Evolutionary conservation across 2,113 vertebrate species (phyloP), one percentile per base, ranked within the genome.

Genomic region (Accipiter cooperii): DNA sequence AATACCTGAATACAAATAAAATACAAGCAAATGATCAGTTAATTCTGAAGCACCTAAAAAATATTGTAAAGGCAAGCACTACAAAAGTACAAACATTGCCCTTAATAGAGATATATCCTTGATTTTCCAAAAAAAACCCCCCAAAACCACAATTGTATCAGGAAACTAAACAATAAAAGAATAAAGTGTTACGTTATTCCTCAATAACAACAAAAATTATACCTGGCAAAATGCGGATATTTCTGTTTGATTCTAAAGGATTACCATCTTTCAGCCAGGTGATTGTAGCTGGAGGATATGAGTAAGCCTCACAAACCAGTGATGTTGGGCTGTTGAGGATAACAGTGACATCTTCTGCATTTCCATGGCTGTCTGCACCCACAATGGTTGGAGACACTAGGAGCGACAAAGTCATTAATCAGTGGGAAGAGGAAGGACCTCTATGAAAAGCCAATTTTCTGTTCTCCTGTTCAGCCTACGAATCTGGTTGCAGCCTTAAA

Each of bases 161-260:
- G 73, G 34, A 85, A 70, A 66, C 14, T 29, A 44, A 66, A 17
- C 34, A 24, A 26, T 29, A 36, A 36, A 60, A 76, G 6, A 47
- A 69, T 38, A 1, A n/a, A 60, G 33, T 5, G 31, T 40, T 31
- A 40, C 5, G 11, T 54, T 54, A 47, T 28, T 65, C 71, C 24
- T 78, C 55, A 65, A 3, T 13, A 57, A 49, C 18, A 40, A 52
- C 38, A 33, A 82, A 70, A 36, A 15, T 60, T 71, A 96, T 97
- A 99, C 99, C 99, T 98, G 99, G 99, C 54, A 99, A 98, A 95
- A 99, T 99, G 61, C 98, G 98, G 80, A 99, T 97, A 44, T 98
- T 99, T 87, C 96, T 98, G 78, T 96, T 98, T 61, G 99, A 99
- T 90, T 99, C 98, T 80, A 99, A 97, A 12, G 97, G 97, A 31